Base-by-base conservation (phyloP, 2,113 vertebrate genomes). In the Hydrochoerus hydrochaeris region DNA sequence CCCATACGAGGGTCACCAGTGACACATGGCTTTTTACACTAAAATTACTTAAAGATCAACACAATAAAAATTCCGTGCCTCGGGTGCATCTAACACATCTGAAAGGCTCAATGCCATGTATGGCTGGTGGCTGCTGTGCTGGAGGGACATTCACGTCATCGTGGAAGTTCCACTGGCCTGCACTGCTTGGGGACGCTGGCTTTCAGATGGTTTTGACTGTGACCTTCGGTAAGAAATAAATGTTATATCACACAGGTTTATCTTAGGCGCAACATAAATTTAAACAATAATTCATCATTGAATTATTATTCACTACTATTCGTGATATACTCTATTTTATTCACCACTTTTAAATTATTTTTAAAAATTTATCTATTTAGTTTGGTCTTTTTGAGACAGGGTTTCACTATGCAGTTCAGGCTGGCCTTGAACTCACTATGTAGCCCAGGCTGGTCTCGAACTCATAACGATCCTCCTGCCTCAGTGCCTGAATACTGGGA, bases 81-180 rank as follows among this genome's bases (percentile, higher is more conserved):
- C 28, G 0, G 35, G 3, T 2, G 41, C 38, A 24, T 13, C 63
- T 65, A 30, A 65, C 63, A 65, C 13, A 35, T 35, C 28, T 67
- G 73, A 30, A 19, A n/a, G 7, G 83, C 65, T 41, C 65, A 7
- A 0, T 3, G 17, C 5, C 32, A 2, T 26, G 13, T 0, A 32
- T 11, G 26, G 32, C 35, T 2, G 30, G 49, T 6, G 77, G 83
- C 35, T 13, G 14, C 49, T 0, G 0, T 2, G 16, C 0, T 35
- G 65, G 65, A 69, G 67, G 52, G 49, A n/a, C 58, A 22, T 63
- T 63, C 5, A 32, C 16, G 11, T 35, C 6, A 69, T 2, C 7
- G 65, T 17, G 16, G 14, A n/a, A 69, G 35, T 19, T n/a, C 65
- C 16, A 17, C 65, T n/a, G 65, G 65, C 13, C 5, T 14, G 62